Conservation (phyloP, 1,140 invertebrate genomes). For the Anoplophora glabripennis region DNA sequence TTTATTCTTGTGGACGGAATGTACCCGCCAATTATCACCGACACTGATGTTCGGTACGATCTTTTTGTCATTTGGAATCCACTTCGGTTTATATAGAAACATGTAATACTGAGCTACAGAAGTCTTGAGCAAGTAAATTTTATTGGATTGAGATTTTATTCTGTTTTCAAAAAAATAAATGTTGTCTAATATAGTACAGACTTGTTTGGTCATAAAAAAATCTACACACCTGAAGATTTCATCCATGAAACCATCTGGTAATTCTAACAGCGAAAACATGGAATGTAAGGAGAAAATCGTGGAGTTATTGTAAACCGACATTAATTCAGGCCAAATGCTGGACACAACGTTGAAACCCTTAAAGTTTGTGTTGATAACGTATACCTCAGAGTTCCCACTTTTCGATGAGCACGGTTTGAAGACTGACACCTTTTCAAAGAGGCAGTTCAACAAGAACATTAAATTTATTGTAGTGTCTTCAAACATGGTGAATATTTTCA, state of each 20-base stretch:
- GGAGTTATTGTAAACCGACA: slow-evolving; percentile 51
- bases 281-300: slow-evolving; percentile 38
- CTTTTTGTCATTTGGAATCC: slow-evolving; percentile 22
- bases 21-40: slow-evolving; percentile 5
- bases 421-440: slow-evolving; percentile 69
- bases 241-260: slow-evolving; percentile 66
- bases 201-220: slow-evolving; percentile 65
- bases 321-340: slow-evolving; percentile 52
- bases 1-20: neutral
- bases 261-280: slow-evolving; percentile 59
- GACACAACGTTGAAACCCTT: slow-evolving; percentile 51
- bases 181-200: slow-evolving; percentile 62
- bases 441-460: slow-evolving; percentile 74
- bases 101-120: slow-evolving; percentile 33
- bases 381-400: slow-evolving; percentile 91
- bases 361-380: slow-evolving; percentile 76
- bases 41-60: slow-evolving; percentile 22
- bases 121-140: slow-evolving; percentile 29
- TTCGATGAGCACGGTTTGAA: slow-evolving; percentile 91
- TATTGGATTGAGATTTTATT: slow-evolving; percentile 44
- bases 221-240: slow-evolving; percentile 63
- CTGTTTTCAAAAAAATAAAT: slow-evolving; percentile 58
- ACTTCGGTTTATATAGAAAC: slow-evolving; percentile 28
- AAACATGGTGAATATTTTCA: slow-evolving; percentile 94
- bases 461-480: slow-evolving; percentile 77